phyloP scores from a whole-genome alignment of 2,888 invertebrate genomes.

The Hipparchia sbordonii region DNA sequence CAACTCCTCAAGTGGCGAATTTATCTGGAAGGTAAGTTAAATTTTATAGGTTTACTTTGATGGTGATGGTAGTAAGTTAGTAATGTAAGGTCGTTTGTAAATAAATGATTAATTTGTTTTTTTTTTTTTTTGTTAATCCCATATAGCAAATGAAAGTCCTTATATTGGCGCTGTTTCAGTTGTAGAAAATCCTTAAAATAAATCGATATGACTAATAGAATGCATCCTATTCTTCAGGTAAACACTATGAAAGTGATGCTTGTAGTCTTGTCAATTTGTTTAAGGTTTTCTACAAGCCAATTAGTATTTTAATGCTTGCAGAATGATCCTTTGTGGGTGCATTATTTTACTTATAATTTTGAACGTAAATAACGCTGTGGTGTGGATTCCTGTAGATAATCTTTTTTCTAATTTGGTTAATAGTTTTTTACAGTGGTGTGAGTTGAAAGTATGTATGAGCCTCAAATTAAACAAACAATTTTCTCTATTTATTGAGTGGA shows the following conservation, averaged over 20 bases:
- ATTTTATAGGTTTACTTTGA: neutral
- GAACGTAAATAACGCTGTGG: constrained; percentile 3
- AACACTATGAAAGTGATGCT: neutral
- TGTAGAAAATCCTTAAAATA: neutral
- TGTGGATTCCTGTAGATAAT: constrained; percentile 16
- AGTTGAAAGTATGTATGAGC: neutral
- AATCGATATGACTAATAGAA: neutral
- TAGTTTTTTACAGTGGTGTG: constrained; percentile 14
- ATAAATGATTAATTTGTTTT: constrained; percentile 21
- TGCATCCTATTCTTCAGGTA: neutral
- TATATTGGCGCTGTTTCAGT: neutral
- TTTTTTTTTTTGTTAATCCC: neutral
- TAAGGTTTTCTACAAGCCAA: constrained; percentile 1
- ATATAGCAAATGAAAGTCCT: constrained; percentile 16
- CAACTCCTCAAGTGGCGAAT: constrained; percentile 89
- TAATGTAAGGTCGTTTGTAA: constrained; percentile 4
- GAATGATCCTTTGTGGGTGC: constrained; percentile 31
- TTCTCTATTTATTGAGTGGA: too few relatives aligned
- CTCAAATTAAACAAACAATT: too few relatives aligned
- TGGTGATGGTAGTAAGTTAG: constrained; percentile 4
- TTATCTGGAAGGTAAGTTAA: constrained; percentile 88
- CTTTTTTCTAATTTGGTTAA: constrained; percentile 8
- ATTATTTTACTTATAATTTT: constrained; percentile 11
- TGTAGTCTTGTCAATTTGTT: neutral
- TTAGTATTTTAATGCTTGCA: constrained; percentile 19